Percentiles rank a stretch among this genome's conserved stretches.
These are phyloP conservation scores for Nothobranchius furzeri DNA, from an alignment of 2,113 vertebrate species.

Conservation along the genomic window DNA sequence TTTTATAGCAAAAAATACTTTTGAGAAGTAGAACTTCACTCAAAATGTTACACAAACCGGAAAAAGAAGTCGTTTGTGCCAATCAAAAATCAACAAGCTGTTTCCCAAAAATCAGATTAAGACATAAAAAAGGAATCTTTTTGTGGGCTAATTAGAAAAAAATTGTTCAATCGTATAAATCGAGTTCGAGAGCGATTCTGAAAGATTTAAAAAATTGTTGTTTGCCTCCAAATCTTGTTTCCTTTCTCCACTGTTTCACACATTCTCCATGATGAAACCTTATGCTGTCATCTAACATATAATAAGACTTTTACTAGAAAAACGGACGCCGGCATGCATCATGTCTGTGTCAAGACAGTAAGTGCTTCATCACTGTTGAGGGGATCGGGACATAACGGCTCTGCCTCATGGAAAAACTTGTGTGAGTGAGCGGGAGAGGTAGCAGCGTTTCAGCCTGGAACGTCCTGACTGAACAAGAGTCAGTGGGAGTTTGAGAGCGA, in stretches of 20 bases:
- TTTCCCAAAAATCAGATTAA: slow-evolving; percentile 2
- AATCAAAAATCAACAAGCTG: background rate
- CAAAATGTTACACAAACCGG: background rate
- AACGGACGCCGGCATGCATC: slow-evolving; percentile 16
- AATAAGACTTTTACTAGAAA: slow-evolving; percentile 21
- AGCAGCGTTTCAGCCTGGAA: slow-evolving; percentile 37
- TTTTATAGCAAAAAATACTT: background rate
- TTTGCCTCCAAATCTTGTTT: background rate
- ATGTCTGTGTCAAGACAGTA: slow-evolving; percentile 50
- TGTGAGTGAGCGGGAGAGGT: slow-evolving; percentile 38
- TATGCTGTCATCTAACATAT: slow-evolving; percentile 18
- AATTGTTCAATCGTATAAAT: too few species aligned
- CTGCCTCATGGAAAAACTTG: slow-evolving; percentile 58
- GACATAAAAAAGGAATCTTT: background rate
- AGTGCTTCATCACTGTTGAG: slow-evolving; percentile 46
- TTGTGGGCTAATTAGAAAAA: background rate
- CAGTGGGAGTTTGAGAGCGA: slow-evolving; percentile 76
- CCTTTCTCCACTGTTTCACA: slow-evolving; percentile 15
- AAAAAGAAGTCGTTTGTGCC: background rate
- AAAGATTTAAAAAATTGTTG: background rate
- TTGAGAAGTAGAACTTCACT: background rate
- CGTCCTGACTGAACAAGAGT: slow-evolving; percentile 58
- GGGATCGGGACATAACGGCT: slow-evolving; percentile 40
- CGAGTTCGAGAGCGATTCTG: too few species aligned
- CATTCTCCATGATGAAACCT: slow-evolving; percentile 46